A percentile compares a stretch with the other conserved stretches of the same genome.
Evolutionary conservation across 2,888 invertebrate genomes (phyloP).

Genomic region (Altica lythri): DNA sequence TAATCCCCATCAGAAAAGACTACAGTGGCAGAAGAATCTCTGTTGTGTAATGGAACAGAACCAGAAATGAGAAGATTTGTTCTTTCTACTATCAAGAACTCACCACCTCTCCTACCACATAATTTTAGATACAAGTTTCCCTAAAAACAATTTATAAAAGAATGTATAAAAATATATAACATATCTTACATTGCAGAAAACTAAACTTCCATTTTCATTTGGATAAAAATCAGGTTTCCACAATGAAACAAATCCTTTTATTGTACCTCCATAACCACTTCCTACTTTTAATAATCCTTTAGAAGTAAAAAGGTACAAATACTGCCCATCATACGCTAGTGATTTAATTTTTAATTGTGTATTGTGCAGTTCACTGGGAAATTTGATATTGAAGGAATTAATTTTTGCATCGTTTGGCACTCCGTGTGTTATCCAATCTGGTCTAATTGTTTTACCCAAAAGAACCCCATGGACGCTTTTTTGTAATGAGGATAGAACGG

Average conservation of each 20-base stretch:
- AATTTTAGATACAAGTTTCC: constrained; percentile 80
- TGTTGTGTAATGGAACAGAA: constrained; percentile 54
- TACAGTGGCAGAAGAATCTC: constrained; percentile 61
- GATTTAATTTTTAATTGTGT: constrained; percentile 61
- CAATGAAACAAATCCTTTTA: constrained; percentile 86
- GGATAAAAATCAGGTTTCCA: constrained; percentile 83
- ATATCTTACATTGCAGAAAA: constrained; percentile 78
- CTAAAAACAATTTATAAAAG: constrained; percentile 58
- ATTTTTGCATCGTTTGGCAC: constrained; percentile 78
- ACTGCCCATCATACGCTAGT: constrained; percentile 88
- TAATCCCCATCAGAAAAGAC: constrained; percentile 80
- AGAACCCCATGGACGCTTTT: constrained; percentile 87
- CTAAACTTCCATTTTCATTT: constrained; percentile 83
- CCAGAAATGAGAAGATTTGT: constrained; percentile 61
- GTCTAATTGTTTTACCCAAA: constrained; percentile 80
- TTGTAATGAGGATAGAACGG: constrained; percentile 83
- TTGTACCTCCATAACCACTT: constrained; percentile 91
- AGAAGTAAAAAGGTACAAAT: constrained; percentile 83
- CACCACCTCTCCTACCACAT: constrained; percentile 59
- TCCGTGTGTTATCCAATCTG: constrained; percentile 88
- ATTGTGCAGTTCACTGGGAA: constrained; percentile 60
- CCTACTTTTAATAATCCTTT: constrained; percentile 91
- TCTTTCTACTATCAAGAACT: constrained; percentile 63
- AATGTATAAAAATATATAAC: constrained; percentile 16
- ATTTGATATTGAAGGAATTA: constrained; percentile 67